Base-by-base conservation (phyloP, 2,797 vertebrate species). In the Epinephelus malabaricus region DNA sequence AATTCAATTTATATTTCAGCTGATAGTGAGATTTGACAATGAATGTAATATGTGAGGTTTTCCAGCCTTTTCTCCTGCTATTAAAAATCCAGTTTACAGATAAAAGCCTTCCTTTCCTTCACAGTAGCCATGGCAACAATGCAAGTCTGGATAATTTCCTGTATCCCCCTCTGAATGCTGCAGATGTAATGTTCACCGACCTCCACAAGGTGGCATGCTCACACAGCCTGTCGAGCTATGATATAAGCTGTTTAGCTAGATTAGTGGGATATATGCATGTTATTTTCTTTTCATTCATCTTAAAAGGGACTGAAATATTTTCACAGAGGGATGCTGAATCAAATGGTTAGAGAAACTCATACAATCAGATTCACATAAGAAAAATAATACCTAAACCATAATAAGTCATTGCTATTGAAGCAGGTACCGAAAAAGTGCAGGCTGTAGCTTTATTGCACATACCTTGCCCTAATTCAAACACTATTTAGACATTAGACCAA, bases 151-250 rank as follows among this genome's bases (percentile, higher is more conserved):
- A 7, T 46, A 3, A 25, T 21, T 21, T 60, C 27, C 7, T 34
- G 45, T 25, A 12, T 30, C 17, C 1, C 25, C 4, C 3, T 34
- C 21, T 21, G 2, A 47, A 45, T 23, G 12, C 2, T n/a, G 6
- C 6, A 12, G 46, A 34, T 86, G 83, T 56, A 79, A 67, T 84
- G 64, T 25, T 65, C 1, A 4, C 6, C 25, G 18, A 11, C 58
- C 5, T 76, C 91, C 95, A 95, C 90, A 73, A 43, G 92, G 73
- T 53, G 91, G 90, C 70, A 27, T 0, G 4, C 70, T 90, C 75
- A 62, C 59, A 76, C 68, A 58, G 2, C 25, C 68, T 1, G 7
- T 66, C 27, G 2, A 11, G 7, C 34, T 34, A 34, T 8, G 8
- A 34, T 34, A 2, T 8, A 34, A 34, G 7, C 2, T 34, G 34